Base-by-base conservation (phyloP, 1,140 invertebrate genomes). In the Pygmarrhopalites habei region DNA sequence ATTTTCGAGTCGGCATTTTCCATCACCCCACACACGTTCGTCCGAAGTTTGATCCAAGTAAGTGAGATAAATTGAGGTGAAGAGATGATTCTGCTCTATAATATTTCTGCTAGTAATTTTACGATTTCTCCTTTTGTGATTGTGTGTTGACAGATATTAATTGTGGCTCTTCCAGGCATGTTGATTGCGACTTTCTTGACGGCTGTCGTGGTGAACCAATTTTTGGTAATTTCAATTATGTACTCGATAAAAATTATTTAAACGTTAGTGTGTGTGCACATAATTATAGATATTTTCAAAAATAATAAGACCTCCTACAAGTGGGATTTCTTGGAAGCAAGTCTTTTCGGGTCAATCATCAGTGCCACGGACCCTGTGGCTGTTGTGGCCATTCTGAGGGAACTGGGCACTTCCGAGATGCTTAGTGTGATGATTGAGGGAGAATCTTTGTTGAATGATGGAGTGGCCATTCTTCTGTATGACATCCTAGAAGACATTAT, bases 381-480 rank as follows among this genome's bases (percentile, higher is more conserved):
- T 15, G 77, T 79, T 5, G 77, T 79, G 29, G 75, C 77, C n/a
- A 68, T 79, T 21, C 71, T 79, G 3, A 74, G 73, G 69, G 77
- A 79, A 61, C 23, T 69, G 74, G 78, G 77, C 14, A 58, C 75
- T 15, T 75, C 76, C 17, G 76, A 77, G 61, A 58, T 73, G 30
- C 66, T 80, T 19, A 73, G 75, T 15, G 75, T 75, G 62, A 60
- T 79, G 2, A 74, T 79, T 41, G 78, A 79, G 69, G 78, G 78
- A 2, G 79, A 80, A 67, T 78, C 78, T 1, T 65, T 80, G n/a
- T 56, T 80, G 19, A 80, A 80, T 71, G 79, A 80, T 71, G 79
- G 78, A 2, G 72, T 77, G 21, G 78, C 78, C 17, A 78, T 80
- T 66, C 73, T 80, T 0, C 66, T 76, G 19, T 79, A 74, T 58